phyloP scores from a whole-genome alignment of 2,797 vertebrate genomes.

The Acridotheres tristis region DNA sequence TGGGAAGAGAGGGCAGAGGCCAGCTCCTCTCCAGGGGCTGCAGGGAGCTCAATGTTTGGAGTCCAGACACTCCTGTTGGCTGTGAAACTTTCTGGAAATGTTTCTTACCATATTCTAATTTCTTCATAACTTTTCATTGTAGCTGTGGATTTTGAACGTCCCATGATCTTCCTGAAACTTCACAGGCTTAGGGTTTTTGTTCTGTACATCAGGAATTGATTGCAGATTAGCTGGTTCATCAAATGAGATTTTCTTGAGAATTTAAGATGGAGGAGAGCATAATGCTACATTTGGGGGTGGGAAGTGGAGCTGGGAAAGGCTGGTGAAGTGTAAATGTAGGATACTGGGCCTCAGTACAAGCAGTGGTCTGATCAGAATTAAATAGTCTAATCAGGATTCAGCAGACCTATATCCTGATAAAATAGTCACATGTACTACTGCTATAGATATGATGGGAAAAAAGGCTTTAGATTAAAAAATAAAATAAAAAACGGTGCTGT shows the following conservation, averaged over 20 bases:
- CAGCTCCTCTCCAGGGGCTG: neutral
- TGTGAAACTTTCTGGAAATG: neutral
- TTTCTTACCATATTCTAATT: neutral
- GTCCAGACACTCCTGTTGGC: neutral
- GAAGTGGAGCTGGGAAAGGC: neutral
- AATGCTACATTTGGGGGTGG: neutral
- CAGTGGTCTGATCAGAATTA: neutral
- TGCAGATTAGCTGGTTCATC: neutral
- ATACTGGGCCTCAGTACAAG: neutral
- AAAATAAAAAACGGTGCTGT: neutral
- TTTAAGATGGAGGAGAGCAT: neutral
- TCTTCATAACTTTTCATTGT: neutral
- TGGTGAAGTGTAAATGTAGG: neutral
- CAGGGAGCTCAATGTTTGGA: neutral
- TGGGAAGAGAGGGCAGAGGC: neutral
- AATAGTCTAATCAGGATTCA: neutral
- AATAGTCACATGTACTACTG: neutral
- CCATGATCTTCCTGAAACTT: neutral
- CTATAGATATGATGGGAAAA: neutral
- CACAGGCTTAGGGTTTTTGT: neutral
- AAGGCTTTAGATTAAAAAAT: neutral
- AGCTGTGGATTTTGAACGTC: neutral
- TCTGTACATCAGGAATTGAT: neutral
- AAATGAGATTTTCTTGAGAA: neutral
- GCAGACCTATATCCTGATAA: neutral